phyloP scores from a whole-genome alignment of 2,113 vertebrate genomes.

The Manacus vitellinus region DNA sequence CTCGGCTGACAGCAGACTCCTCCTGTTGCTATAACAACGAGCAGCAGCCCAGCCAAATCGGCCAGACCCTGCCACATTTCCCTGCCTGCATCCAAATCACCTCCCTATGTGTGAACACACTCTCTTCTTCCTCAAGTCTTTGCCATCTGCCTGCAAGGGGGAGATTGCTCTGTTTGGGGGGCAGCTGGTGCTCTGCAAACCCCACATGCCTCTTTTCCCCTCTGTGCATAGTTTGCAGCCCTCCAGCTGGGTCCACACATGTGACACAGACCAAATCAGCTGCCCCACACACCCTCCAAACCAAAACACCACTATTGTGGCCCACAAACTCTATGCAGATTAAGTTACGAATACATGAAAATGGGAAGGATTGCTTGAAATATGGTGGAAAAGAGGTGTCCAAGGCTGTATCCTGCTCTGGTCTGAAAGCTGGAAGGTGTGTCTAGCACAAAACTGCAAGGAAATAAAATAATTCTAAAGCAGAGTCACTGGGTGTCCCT shows the following conservation, averaged over 20 bases:
- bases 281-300: background rate
- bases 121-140: background rate
- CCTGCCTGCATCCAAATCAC: constrained; percentile 4
- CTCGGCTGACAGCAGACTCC: background rate
- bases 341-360: background rate
- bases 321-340: background rate
- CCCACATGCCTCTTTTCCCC: background rate
- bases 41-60: background rate
- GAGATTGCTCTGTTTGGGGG: background rate
- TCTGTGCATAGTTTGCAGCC: background rate
- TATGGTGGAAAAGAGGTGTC: background rate
- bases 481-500: background rate
- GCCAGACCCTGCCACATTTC: constrained; percentile 8
- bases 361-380: background rate
- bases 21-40: constrained; percentile 54
- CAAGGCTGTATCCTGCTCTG: background rate
- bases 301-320: background rate
- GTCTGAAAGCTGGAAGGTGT: background rate
- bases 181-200: background rate
- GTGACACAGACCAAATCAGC: accelerated
- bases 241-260: accelerated
- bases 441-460: background rate
- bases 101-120: background rate
- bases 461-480: background rate
- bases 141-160: background rate